These are phyloP conservation scores for Netelia inedita DNA, from an alignment of 2,888 invertebrate species.

Conservation along the genomic window DNA sequence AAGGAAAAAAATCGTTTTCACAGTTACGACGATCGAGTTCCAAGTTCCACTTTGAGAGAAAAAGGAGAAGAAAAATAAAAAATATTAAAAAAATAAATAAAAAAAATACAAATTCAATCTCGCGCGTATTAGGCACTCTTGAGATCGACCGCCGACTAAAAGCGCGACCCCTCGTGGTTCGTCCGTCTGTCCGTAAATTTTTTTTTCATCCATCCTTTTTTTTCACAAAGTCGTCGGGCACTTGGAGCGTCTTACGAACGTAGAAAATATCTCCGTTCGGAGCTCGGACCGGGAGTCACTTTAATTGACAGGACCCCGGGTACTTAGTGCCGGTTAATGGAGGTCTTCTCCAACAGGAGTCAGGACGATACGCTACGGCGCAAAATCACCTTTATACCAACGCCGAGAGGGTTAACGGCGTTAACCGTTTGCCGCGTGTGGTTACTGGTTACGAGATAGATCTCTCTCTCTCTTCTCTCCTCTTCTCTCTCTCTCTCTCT, in stretches of 20 bases:
- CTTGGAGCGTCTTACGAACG: conserved; percentile 36
- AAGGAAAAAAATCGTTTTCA: conserved; percentile 35
- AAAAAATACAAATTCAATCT: background rate
- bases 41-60: conserved; percentile 25
- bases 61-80: background rate
- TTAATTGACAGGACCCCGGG: conserved; percentile 67
- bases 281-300: conserved; percentile 61
- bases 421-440: conserved; percentile 34
- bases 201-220: conserved; percentile 40
- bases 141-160: conserved; percentile 40
- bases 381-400: background rate
- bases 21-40: conserved; percentile 34
- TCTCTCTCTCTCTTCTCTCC: conserved; percentile 19
- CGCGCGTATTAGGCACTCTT: conserved; percentile 47
- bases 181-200: conserved; percentile 50
- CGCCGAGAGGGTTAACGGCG: background rate
- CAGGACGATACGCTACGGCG: conserved; percentile 31
- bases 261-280: conserved; percentile 39
- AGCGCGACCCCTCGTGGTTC: conserved; percentile 18
- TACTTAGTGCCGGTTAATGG: conserved; percentile 64
- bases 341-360: conserved; percentile 50
- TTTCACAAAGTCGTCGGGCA: too few species aligned
- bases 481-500: background rate
- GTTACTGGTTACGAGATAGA: conserved; percentile 41
- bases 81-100: too few species aligned